Base-by-base conservation (phyloP, 2,113 vertebrate species). In the Ageneiosus marmoratus region DNA sequence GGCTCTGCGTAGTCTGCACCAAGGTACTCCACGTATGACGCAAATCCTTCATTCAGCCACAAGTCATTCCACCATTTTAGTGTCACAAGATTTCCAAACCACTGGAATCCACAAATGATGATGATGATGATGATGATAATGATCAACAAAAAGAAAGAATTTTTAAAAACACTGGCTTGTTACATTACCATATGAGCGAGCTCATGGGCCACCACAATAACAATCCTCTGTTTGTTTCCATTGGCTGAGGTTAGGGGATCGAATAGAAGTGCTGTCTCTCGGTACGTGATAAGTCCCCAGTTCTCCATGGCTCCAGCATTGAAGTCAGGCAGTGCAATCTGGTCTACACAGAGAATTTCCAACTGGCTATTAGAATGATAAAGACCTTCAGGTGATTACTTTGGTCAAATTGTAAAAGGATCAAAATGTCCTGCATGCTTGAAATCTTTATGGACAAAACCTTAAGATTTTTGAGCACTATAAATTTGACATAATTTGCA, bases 21-120 rank as follows among this genome's bases (percentile, higher is more conserved):
- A 24, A 99, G 93, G 85, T 97, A 99, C 83, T 97, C 93, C 73
- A 99, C 96, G 0, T 99, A 99, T 0, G 96, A 95, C 0, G 97
- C 97, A 0, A 99, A 99, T 22, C 97, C 97, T 80, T 99, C 97
- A 0, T 99, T 99, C 85, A 99, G 89, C 97, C 97, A 99, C 83
- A 99, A 89, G 89, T 98, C 97, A 0, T 97, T 98, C 97, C 97
- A 99, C 97, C 97, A 99, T 4, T 44, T 89, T 88, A 99, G 80
- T 0, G 97, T 99, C 87, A 99, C 97, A 82, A 98, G 91, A 90
- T 99, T 98, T 62, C 97, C 97, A 18, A 99, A 99, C 97, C 97
- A 99, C 97, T 99, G 91, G n/a, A 85, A 78, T 32, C 67, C 53
- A 87, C 79, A 78, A 81, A 83, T 50, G 22, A 41, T 41, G 37